These are phyloP conservation scores for Lycodopsis pacificus DNA, from an alignment of 2,797 vertebrate genomes.

Conservation along the genomic window DNA sequence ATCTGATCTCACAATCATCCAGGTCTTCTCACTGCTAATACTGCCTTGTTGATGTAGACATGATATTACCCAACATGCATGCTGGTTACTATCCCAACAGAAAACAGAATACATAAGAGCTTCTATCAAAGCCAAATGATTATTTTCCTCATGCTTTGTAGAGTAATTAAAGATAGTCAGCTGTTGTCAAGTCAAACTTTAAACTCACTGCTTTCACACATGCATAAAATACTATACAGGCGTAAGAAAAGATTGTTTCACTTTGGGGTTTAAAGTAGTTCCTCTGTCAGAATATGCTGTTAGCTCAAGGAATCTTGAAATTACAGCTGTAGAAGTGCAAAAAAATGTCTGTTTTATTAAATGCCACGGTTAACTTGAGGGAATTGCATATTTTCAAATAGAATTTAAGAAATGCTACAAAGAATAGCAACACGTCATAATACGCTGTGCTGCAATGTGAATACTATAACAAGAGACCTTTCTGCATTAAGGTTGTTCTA, in stretches of 20 bases:
- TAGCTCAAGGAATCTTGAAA: slow-evolving; percentile 27
- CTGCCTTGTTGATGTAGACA: slow-evolving; percentile 76
- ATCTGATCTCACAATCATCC: slow-evolving; percentile 49
- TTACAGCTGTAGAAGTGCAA: slow-evolving; percentile 2
- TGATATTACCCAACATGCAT: slow-evolving; percentile 72
- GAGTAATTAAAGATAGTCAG: slow-evolving; percentile 52
- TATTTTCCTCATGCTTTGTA: slow-evolving; percentile 56
- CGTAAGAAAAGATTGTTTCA: slow-evolving; percentile 1
- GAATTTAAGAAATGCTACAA: slow-evolving; percentile 17
- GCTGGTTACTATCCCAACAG: slow-evolving; percentile 54
- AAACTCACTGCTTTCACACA: slow-evolving; percentile 57
- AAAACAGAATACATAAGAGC: slow-evolving; percentile 32
- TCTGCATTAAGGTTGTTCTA: slow-evolving; percentile 49
- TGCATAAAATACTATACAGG: slow-evolving; percentile 41
- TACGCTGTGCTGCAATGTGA: slow-evolving; percentile 46
- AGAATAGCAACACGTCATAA: slow-evolving; percentile 28
- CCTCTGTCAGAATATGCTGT: slow-evolving; percentile 36
- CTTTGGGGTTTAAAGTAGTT: slow-evolving; percentile 14
- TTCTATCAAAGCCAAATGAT: slow-evolving; percentile 40
- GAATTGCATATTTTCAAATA: slow-evolving; percentile 45
- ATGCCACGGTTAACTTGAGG: slow-evolving; percentile 30
- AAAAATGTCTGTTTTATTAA: slow-evolving; percentile 14
- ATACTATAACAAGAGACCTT: slow-evolving; percentile 19
- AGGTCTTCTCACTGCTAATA: slow-evolving; percentile 73
- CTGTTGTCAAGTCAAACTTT: slow-evolving; percentile 43